Base-by-base conservation (phyloP, 1,140 invertebrate genomes). In the Akabosia matsudoensis region DNA sequence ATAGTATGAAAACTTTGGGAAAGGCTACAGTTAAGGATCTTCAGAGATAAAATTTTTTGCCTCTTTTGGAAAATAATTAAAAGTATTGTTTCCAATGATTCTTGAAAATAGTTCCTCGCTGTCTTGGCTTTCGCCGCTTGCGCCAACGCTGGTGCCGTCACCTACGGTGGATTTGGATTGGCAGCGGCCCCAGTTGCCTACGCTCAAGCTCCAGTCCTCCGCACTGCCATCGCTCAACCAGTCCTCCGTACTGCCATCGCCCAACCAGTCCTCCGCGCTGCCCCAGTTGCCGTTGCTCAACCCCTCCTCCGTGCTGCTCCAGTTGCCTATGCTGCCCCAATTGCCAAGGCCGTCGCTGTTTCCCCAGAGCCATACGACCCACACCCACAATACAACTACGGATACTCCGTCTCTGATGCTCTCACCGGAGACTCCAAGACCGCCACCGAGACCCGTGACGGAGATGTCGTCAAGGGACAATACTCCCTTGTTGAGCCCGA, bases 401-500 rank as follows among this genome's bases (percentile, higher is more conserved):
- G 34, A 70, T 77, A 77, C 73, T 70, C 73, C 31, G 73, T 77
- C 14, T 33, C 70, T 33, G 80, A 79, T 71, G 64, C 74, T 28
- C 78, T 75, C 82, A 84, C 74, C 80, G 81, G 84, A 70, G 79
- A 81, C 73, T 56, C 74, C n/a, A 79, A 80, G 72, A 7, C 16
- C 4, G 10, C n/a, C n/a, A n/a, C n/a, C n/a, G n/a, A n/a, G n/a
- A n/a, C n/a, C n/a, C n/a, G n/a, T n/a, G n/a, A n/a, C 34, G 80
- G 80, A 37, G 80, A 80, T 70, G 70, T 74, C 16, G 79, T 81
- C 14, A 52, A 73, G 3, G 92, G 91, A 78, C 90, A 92, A 82
- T 92, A 92, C 84, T 91, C 89, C 3, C 84, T 92, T 79, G 90
- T 91, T 76, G 91, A 92, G 83, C 90, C 91, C 33, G n/a, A n/a